Evolutionary conservation across 2,113 vertebrate species (phyloP).

Genomic region (Phylloscopus trochilus): DNA sequence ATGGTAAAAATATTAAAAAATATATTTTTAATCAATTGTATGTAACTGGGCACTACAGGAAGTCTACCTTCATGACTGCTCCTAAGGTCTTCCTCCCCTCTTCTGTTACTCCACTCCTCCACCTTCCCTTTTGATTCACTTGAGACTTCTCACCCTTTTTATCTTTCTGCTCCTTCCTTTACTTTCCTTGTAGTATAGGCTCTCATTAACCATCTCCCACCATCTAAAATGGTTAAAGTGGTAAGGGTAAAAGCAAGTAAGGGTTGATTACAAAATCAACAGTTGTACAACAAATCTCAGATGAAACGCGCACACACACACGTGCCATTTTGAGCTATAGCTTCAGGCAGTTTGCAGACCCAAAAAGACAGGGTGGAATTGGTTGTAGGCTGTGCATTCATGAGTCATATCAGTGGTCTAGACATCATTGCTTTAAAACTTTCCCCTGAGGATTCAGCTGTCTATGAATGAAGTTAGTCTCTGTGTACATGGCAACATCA

Average conservation of each 20-base stretch:
- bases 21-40: not conserved
- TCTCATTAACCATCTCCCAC: not conserved
- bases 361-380: conserved; percentile 2
- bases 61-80: not conserved
- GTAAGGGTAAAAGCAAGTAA: not conserved
- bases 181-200: not conserved
- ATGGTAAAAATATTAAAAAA: too few relatives aligned
- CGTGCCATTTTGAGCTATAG: not conserved
- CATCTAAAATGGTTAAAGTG: not conserved
- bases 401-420: conserved; percentile 46
- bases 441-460: conserved; percentile 23
- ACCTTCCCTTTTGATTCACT: not conserved
- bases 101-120: not conserved
- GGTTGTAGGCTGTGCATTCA: not conserved
- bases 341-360: conserved; percentile 9
- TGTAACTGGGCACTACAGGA: not conserved
- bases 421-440: conserved; percentile 31
- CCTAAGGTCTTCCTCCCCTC: not conserved
- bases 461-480: not conserved
- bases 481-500: not conserved
- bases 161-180: not conserved
- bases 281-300: not conserved
- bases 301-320: not conserved
- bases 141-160: not conserved
- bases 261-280: not conserved